A percentile compares a stretch with the other conserved stretches of the same genome.
Evolutionary conservation across 1,140 invertebrate genomes (phyloP).

Genomic region (Thrips palmi): DNA sequence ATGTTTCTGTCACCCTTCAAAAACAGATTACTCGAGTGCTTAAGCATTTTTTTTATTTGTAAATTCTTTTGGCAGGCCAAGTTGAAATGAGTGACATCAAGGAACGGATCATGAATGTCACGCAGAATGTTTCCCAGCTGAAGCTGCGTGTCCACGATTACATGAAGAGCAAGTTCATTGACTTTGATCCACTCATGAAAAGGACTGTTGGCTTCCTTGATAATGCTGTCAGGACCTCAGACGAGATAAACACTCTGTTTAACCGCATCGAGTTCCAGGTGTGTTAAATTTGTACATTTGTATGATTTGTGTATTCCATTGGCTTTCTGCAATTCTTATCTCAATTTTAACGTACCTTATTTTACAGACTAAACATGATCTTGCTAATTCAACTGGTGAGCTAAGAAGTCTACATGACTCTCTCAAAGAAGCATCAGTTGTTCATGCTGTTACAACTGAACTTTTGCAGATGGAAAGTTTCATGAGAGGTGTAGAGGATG

Average conservation of each 20-base stretch:
- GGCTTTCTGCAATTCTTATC: neutral
- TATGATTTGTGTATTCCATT: neutral
- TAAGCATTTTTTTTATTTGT: too few species aligned
- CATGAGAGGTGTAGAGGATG: too few species aligned
- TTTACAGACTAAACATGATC: too few species aligned
- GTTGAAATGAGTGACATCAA: neutral
- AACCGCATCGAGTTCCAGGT: neutral
- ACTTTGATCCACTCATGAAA: neutral
- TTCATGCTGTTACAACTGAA: too few species aligned
- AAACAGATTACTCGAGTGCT: too few species aligned
- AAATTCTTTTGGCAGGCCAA: constrained; percentile 4
- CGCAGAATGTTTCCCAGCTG: neutral
- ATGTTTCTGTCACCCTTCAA: too few species aligned
- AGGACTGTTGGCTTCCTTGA: neutral
- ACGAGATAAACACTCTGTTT: constrained; percentile 1
- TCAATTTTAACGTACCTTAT: neutral
- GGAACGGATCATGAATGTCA: neutral
- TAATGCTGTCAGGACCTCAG: neutral
- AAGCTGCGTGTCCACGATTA: neutral
- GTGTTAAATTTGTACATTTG: neutral
- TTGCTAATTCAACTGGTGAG: too few species aligned
- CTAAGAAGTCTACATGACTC: too few species aligned
- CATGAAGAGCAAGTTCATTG: neutral
- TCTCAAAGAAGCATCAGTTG: too few species aligned
- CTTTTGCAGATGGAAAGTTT: too few species aligned